Evolutionary conservation across 2,888 invertebrate species (phyloP).

Genomic region (Liposcelis brunnea): DNA sequence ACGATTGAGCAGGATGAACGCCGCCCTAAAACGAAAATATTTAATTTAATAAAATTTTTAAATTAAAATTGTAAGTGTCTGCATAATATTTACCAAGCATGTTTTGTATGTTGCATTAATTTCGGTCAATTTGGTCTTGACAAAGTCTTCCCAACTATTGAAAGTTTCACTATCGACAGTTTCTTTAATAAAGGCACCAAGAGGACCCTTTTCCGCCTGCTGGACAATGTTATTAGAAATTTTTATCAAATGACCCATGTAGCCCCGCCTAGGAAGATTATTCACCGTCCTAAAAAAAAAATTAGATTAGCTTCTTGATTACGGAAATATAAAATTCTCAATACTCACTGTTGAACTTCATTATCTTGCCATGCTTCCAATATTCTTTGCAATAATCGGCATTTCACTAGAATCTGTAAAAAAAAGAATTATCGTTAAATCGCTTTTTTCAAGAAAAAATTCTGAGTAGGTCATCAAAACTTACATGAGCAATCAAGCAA

Average conservation of each 20-base stretch:
- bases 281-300: constrained; percentile 12
- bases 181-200: constrained; percentile 25
- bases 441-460: too few species aligned
- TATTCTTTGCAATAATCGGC: constrained; percentile 60
- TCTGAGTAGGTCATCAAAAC: too few species aligned
- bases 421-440: constrained; percentile 16
- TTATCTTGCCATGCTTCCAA: constrained; percentile 69
- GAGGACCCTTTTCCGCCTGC: constrained; percentile 25
- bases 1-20: constrained; percentile 21
- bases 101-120: constrained; percentile 26
- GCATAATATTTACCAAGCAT: constrained; percentile 24
- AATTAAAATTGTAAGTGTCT: too few species aligned
- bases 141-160: constrained; percentile 29
- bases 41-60: background rate
- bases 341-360: constrained; percentile 55
- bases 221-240: constrained; percentile 31
- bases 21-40: constrained; percentile 15
- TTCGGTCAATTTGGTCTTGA: constrained; percentile 25
- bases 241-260: constrained; percentile 43
- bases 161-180: constrained; percentile 24
- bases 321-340: constrained; percentile 7
- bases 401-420: constrained; percentile 58
- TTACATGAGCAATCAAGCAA: constrained; percentile 23
- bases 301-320: constrained; percentile 9
- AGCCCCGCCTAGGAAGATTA: constrained; percentile 29